These are phyloP conservation scores for Protonemura montana DNA, from an alignment of 2,888 invertebrate genomes.

Conservation along the genomic window DNA sequence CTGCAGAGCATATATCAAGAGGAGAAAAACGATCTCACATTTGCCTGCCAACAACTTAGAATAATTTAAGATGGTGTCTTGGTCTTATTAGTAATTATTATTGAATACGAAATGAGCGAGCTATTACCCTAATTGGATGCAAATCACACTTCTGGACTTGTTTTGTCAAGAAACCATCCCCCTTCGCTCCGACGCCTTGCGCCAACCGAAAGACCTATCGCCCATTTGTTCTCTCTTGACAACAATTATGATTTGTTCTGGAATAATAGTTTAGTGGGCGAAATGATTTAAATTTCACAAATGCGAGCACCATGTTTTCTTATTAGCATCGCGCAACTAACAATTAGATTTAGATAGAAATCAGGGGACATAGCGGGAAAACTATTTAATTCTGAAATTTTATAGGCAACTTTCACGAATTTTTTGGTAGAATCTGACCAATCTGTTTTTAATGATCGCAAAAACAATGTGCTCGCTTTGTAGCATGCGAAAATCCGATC, in stretches of 20 bases:
- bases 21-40: slow-evolving; percentile 28
- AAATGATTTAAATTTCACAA: no score
- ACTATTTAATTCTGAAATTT: no score
- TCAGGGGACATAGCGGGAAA: no score
- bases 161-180: slow-evolving; percentile 20
- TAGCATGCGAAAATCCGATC: background rate
- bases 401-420: no score
- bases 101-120: slow-evolving; percentile 33
- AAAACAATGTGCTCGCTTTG: background rate
- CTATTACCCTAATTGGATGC: slow-evolving; percentile 46
- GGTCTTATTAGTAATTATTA: slow-evolving; percentile 37
- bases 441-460: background rate
- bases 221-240: background rate
- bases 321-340: no score
- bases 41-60: slow-evolving; percentile 24
- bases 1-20: slow-evolving; percentile 33
- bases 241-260: background rate
- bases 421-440: background rate
- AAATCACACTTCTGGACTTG: slow-evolving; percentile 44
- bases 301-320: no score
- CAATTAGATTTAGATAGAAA: no score
- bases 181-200: background rate
- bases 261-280: background rate
- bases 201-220: background rate
- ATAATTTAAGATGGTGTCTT: background rate